Base-by-base conservation (phyloP, 1,140 invertebrate species). In the Rhagoletis zephyria region DNA sequence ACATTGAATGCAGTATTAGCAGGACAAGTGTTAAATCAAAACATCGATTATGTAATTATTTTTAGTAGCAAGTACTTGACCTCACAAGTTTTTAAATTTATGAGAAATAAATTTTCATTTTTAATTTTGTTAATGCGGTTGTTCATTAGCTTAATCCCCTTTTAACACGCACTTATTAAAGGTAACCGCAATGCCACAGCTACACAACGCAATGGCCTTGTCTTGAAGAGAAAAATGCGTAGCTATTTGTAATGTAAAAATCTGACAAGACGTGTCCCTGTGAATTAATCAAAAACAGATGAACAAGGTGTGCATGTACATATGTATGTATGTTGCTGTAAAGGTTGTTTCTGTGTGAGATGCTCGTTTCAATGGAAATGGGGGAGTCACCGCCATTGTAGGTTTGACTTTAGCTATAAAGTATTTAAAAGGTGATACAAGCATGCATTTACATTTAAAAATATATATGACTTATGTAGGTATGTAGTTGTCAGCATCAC, bases 121-220 rank as follows among this genome's bases (percentile, higher is more conserved):
- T 19, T 30, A 30, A 30, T 10, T 56, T 9, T 19, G 48, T 30
- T 81, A 3, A 56, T 0, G 2, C 51, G 9, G 16, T 48, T 7
- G 30, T 6, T 87, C 63, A 87, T 87, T 87, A 67, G 45, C 63
- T 87, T 63, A 87, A 87, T 87, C 61, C n/a, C 63, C 86, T 51
- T 12, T 67, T 87, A 87, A 87, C 45, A 64, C 59, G 51, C 63
- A 16, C 19, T 63, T 45, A 87, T 87, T 63, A 87, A 64, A 12
- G 48, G 61, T 9, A 81, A 56, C 3, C 7, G 56, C 45, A 81
- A 81, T 81, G 48, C n/a, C 74, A 81, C 14, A 81, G 56, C 51
- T 19, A 9, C 74, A 16, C 74, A 81, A 19, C 45, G 48, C 4
- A 81, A 56, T 56, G 4, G 74, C n/a, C 48, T 56, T 81, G 48